Evolutionary conservation across 2,888 invertebrate genomes (phyloP).

Genomic region (Tipula helvola): DNA sequence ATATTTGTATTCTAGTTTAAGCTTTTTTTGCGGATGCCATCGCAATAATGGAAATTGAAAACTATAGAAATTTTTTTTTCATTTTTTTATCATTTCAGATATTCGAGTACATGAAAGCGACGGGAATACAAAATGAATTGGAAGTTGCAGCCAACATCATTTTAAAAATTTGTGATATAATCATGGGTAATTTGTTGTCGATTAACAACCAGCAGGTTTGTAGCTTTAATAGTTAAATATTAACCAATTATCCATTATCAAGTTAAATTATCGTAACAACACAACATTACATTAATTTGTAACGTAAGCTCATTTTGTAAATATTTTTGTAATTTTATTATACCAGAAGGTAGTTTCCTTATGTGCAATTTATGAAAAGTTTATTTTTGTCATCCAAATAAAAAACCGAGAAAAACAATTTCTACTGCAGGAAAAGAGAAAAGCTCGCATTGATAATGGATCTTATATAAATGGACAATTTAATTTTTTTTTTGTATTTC

Average conservation of each 20-base stretch:
- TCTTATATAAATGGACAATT: background rate
- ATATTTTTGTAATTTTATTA: background rate
- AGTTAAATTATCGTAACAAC: too few species aligned
- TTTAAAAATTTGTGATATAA: slow-evolving; percentile 49
- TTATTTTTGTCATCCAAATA: background rate
- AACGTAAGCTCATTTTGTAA: background rate
- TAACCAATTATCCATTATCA: too few species aligned
- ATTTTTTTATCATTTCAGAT: slow-evolving; percentile 23
- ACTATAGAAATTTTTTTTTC: slow-evolving; percentile 9
- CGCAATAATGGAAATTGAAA: background rate
- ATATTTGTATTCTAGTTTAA: background rate
- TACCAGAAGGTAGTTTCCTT: background rate
- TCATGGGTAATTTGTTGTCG: slow-evolving; percentile 52
- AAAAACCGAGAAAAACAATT: background rate
- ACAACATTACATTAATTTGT: background rate
- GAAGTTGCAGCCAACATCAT: slow-evolving; percentile 42
- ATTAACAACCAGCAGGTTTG: slow-evolving; percentile 60
- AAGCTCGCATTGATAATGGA: background rate
- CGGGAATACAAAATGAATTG: slow-evolving; percentile 36
- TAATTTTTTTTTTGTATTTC: background rate
- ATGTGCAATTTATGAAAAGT: background rate
- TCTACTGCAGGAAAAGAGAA: background rate
- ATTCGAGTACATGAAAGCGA: slow-evolving; percentile 33
- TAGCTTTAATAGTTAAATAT: background rate
- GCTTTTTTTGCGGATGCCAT: background rate